phyloP scores from a whole-genome alignment of 2,797 vertebrate genomes.

The Margarornis squamiger region DNA sequence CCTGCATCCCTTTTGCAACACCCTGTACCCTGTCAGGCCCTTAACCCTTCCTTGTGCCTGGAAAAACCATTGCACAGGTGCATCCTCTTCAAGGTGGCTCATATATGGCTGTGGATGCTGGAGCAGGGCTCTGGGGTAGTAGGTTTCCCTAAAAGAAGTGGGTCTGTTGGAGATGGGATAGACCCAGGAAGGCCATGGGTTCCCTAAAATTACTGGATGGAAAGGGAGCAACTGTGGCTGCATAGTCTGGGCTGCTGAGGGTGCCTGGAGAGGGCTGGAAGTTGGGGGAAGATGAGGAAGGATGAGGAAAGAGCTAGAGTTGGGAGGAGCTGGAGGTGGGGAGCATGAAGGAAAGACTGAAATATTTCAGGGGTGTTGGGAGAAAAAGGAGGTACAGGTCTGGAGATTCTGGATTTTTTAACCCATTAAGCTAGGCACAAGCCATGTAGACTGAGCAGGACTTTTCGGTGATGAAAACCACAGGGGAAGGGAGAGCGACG shows the following conservation, averaged over 20 bases:
- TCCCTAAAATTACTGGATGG: neutral
- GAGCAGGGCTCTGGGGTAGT: neutral
- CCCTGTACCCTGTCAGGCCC: neutral
- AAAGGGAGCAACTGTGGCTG: neutral
- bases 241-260: neutral
- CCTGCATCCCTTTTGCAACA: neutral
- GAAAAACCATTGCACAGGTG: fast-evolving
- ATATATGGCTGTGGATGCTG: fast-evolving
- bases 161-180: neutral
- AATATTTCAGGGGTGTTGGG: neutral
- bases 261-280: neutral
- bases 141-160: neutral
- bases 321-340: neutral
- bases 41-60: neutral
- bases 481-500: fast-evolving
- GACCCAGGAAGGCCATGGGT: neutral
- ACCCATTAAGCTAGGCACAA: neutral
- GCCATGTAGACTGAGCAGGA: neutral
- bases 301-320: neutral
- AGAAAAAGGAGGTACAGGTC: neutral
- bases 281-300: neutral
- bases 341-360: neutral
- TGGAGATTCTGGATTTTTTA: neutral
- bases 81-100: fast-evolving
- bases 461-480: neutral